Conservation (phyloP, 2,113 vertebrate genomes). For the Setophaga kirtlandii region DNA sequence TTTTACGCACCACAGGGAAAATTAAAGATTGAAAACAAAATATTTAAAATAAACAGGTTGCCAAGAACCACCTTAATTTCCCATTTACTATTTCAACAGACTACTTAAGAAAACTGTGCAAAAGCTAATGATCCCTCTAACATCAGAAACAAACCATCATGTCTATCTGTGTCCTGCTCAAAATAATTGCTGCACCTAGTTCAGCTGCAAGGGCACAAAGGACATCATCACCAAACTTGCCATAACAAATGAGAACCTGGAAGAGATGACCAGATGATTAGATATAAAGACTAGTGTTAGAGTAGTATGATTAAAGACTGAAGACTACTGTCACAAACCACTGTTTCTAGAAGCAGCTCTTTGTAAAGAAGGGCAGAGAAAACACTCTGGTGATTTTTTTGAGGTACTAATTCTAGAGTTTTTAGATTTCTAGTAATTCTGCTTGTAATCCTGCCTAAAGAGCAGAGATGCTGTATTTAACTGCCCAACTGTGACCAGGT, state of each 20-base stretch:
- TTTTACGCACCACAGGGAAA: neutral
- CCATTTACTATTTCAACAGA: neutral
- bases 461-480: neutral
- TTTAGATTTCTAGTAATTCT: neutral
- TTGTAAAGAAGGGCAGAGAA: neutral
- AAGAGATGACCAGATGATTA: neutral
- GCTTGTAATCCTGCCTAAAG: neutral
- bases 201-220: neutral
- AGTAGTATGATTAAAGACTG: neutral
- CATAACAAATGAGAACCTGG: neutral
- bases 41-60: neutral
- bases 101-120: neutral
- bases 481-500: neutral
- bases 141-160: neutral
- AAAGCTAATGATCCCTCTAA: neutral
- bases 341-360: neutral
- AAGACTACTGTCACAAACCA: neutral
- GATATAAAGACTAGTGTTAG: neutral
- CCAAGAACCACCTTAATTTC: neutral
- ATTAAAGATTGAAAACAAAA: neutral
- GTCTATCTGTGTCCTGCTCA: neutral
- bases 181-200: neutral
- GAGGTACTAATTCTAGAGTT: neutral
- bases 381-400: neutral
- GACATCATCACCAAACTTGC: neutral